These are phyloP conservation scores for Saturnia pavonia DNA, from an alignment of 2,888 invertebrate genomes.

Conservation along the genomic window DNA sequence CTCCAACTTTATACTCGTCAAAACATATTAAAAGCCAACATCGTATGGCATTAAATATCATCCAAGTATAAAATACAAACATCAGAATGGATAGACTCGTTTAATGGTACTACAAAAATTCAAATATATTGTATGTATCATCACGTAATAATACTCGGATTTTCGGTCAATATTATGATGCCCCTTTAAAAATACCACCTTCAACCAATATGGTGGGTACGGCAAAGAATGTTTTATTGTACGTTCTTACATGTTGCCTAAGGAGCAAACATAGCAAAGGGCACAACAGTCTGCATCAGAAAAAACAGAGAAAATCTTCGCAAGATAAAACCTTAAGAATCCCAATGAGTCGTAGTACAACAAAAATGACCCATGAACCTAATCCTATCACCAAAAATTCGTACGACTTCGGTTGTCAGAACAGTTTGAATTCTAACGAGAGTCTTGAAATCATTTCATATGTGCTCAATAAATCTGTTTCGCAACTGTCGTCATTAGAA, in stretches of 20 bases:
- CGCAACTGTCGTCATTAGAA: conserved; percentile 39
- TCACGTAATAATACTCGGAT: conserved; percentile 28
- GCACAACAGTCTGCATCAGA: background rate
- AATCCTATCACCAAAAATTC: conserved; percentile 28
- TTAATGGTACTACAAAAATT: background rate
- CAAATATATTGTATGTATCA: background rate
- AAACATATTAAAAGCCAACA: background rate
- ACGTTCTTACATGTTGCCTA: conserved; percentile 43
- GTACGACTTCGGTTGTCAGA: conserved; percentile 51
- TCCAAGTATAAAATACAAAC: background rate
- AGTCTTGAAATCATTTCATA: conserved; percentile 56
- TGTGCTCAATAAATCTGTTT: conserved; percentile 44
- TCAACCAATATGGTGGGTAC: conserved; percentile 27
- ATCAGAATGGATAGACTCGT: background rate
- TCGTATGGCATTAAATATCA: background rate
- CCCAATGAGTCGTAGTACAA: conserved; percentile 6
- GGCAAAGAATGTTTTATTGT: conserved; percentile 31
- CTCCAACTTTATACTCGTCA: conserved; percentile 5
- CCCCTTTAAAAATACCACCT: conserved; percentile 31
- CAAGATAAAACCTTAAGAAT: background rate
- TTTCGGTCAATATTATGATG: conserved; percentile 37
- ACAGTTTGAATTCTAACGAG: conserved; percentile 46
- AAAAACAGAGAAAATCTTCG: background rate
- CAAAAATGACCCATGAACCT: conserved; percentile 27
- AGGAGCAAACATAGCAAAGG: conserved; percentile 28